Evolutionary conservation across 2,888 invertebrate species (phyloP).

Genomic region (Acleris emargana): DNA sequence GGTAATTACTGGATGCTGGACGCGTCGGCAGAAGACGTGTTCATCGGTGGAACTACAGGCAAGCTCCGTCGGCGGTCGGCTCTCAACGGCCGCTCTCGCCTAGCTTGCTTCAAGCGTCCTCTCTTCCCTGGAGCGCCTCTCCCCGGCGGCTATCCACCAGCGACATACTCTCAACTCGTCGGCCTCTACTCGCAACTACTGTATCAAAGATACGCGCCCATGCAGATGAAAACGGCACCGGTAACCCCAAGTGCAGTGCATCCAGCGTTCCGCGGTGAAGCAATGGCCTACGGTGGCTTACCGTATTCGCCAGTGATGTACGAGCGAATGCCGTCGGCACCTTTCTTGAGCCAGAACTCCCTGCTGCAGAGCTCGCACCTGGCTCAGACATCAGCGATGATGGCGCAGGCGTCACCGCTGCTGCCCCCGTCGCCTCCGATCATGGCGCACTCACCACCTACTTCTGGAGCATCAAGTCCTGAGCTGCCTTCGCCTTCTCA

Average conservation of each 20-base stretch:
- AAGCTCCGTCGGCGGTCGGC: conserved; percentile 96
- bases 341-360: conserved; percentile 61
- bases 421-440: conserved; percentile 74
- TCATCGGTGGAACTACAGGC: conserved; percentile 98
- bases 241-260: conserved; percentile 81
- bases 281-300: conserved; percentile 68
- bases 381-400: conserved; percentile 54
- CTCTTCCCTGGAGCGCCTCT: conserved; percentile 85
- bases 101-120: conserved; percentile 95
- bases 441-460: conserved; percentile 64
- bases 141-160: conserved; percentile 83
- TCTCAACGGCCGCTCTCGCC: conserved; percentile 92
- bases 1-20: conserved; percentile 99
- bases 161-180: conserved; percentile 83
- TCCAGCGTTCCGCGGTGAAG: conserved; percentile 76
- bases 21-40: conserved; percentile 98
- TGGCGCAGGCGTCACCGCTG: conserved; percentile 57
- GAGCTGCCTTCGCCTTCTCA: conserved; percentile 70
- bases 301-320: conserved; percentile 71
- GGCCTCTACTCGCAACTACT: conserved; percentile 85
- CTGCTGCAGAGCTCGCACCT: conserved; percentile 57
- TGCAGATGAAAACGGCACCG: conserved; percentile 79
- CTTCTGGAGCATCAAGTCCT: conserved; percentile 70
- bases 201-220: conserved; percentile 87
- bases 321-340: conserved; percentile 62